These are phyloP conservation scores for Herpailurus yagouaroundi DNA, from an alignment of 2,113 vertebrate genomes.

Conservation along the genomic window DNA sequence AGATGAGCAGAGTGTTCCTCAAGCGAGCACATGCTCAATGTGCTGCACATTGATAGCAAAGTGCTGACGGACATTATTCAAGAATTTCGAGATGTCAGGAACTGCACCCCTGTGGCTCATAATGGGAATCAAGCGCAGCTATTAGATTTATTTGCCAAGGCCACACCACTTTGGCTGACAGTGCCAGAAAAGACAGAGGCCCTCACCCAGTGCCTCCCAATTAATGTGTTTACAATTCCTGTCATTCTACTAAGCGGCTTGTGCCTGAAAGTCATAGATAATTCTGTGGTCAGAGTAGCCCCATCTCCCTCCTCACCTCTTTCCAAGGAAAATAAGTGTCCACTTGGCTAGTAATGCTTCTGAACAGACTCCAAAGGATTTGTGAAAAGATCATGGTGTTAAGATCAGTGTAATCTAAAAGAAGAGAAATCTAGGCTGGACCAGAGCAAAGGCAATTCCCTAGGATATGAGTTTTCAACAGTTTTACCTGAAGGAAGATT, in stretches of 20 bases:
- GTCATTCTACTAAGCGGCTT: slow-evolving; percentile 34
- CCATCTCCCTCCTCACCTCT: background rate
- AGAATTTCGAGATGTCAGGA: background rate
- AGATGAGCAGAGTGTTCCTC: slow-evolving; percentile 25
- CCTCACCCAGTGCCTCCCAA: background rate
- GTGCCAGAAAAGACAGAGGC: slow-evolving; percentile 13
- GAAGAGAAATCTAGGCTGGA: background rate
- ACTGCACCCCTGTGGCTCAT: slow-evolving; percentile 31
- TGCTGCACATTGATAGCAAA: background rate
- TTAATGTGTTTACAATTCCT: slow-evolving; percentile 12
- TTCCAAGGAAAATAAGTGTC: slow-evolving; percentile 31
- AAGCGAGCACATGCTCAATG: background rate
- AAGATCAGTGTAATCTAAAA: background rate
- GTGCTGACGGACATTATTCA: slow-evolving; percentile 17
- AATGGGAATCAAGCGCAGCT: background rate
- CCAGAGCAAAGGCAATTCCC: background rate
- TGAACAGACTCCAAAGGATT: background rate
- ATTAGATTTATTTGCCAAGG: slow-evolving; percentile 13
- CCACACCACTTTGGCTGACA: background rate
- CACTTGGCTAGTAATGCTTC: background rate
- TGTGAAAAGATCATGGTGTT: background rate
- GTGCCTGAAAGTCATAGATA: slow-evolving; percentile 22
- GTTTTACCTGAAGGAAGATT: slow-evolving; percentile 8
- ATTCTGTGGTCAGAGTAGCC: background rate
- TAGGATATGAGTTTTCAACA: background rate